These are phyloP conservation scores for Turritopsis dohrnii DNA, from an alignment of 30 jellyfish, hydroid and myxozoan species.

Conservation along the genomic window DNA sequence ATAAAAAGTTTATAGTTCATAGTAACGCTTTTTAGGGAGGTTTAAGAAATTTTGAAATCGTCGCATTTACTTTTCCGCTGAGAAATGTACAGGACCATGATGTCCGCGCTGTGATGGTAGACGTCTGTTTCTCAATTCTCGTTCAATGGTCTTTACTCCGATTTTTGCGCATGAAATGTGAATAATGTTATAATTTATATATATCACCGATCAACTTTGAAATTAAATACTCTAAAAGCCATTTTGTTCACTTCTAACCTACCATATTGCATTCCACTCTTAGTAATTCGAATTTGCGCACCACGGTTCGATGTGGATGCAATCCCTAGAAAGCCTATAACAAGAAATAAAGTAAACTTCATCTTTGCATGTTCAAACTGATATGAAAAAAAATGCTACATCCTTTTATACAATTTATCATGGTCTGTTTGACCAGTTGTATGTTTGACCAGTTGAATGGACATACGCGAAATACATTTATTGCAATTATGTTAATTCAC, in stretches of 20 bases:
- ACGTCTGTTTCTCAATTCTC: constrained; percentile 15
- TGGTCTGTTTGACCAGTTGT: not conserved
- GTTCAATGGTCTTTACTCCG: not conserved
- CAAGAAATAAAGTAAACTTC: not conserved
- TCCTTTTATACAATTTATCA: not conserved
- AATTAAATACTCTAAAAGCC: not conserved
- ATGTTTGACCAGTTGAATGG: not conserved
- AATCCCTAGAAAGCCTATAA: not conserved
- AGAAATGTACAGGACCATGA: not conserved
- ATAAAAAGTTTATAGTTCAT: no score
- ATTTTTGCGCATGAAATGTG: not conserved
- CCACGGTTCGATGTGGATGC: not conserved
- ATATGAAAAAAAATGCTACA: not conserved
- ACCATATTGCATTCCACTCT: constrained; percentile 16
- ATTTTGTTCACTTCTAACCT: not conserved
- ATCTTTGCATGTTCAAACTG: not conserved
- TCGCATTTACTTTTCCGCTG: constrained; percentile 7
- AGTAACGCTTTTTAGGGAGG: no score
- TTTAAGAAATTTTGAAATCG: no score
- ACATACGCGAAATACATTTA: not conserved
- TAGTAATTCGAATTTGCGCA: constrained; percentile 10
- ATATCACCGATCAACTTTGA: no score
- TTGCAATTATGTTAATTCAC: not conserved
- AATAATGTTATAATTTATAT: no score
- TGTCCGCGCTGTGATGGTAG: constrained; percentile 7